Conservation (phyloP, 2,797 vertebrate genomes). For the Sebastes matsubarae region DNA sequence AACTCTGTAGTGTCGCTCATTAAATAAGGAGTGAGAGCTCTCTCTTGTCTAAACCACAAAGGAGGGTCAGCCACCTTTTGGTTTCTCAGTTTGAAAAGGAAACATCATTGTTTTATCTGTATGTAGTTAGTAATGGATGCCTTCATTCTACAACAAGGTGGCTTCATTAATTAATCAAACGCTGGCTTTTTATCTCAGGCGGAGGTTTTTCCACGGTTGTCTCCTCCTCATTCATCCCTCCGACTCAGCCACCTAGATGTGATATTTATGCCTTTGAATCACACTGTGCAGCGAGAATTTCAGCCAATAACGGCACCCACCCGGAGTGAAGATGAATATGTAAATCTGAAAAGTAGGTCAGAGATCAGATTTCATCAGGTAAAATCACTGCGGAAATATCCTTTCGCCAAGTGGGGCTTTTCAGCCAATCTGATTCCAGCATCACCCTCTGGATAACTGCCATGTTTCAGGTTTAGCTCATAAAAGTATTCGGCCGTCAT, state of each 20-base stretch:
- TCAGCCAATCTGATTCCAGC: constrained; percentile 61
- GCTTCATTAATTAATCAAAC: constrained; percentile 73
- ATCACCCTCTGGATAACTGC: constrained; percentile 62
- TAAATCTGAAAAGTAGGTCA: constrained; percentile 76
- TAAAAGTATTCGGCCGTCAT: constrained; percentile 49
- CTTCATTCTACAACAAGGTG: constrained; percentile 44
- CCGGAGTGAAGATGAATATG: constrained; percentile 79
- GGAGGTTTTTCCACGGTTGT: constrained; percentile 56
- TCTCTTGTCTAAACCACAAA: constrained; percentile 25
- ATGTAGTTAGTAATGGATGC: constrained; percentile 26
- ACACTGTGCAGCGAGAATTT: constrained; percentile 65
- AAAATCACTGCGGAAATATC: constrained; percentile 67
- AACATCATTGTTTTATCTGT: constrained; percentile 39
- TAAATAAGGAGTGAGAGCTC: constrained; percentile 24
- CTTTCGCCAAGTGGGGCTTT: constrained; percentile 57
- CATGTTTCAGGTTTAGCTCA: constrained; percentile 54
- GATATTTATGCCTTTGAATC: constrained; percentile 76
- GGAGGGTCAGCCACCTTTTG: constrained; percentile 51
- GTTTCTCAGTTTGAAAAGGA: constrained; percentile 31
- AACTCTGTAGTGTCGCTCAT: constrained; percentile 41
- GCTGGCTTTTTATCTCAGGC: constrained; percentile 62
- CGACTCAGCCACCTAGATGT: constrained; percentile 55
- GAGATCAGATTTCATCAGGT: constrained; percentile 76
- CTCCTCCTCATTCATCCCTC: constrained; percentile 58
- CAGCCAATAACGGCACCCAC: constrained; percentile 73